A percentile compares a stretch with the other conserved stretches of the same genome.
phyloP scores from a whole-genome alignment of 2,113 vertebrate genomes.

The Leptocoma aspasia region DNA sequence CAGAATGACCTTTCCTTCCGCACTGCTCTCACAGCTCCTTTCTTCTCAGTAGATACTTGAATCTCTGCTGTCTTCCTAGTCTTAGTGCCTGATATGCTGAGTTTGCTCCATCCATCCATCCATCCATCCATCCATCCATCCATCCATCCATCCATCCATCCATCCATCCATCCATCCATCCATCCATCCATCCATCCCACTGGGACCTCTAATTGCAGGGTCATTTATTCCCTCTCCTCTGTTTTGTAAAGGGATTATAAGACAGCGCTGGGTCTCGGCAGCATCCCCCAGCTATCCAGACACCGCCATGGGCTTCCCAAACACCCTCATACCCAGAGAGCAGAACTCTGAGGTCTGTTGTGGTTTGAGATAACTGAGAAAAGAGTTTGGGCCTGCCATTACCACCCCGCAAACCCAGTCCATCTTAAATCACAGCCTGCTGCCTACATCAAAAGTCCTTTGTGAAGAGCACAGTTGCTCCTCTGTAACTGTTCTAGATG shows the following conservation, averaged over 20 bases:
- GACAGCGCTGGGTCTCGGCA: rapidly evolving
- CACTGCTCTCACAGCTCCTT: background rate
- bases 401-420: background rate
- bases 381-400: background rate
- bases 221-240: background rate
- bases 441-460: constrained; percentile 39
- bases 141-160: background rate
- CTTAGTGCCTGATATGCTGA: background rate
- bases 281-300: background rate
- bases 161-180: too few species aligned
- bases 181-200: background rate
- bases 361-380: background rate
- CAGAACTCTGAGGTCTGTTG: background rate
- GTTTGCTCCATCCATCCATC: background rate
- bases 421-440: background rate
- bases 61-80: background rate
- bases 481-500: background rate
- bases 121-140: background rate
- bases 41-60: background rate
- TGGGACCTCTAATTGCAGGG: background rate
- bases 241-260: background rate
- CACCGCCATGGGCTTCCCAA: background rate
- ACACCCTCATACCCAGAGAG: background rate
- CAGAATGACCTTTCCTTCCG: constrained; percentile 12
- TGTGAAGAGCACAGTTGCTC: constrained; percentile 34